These are phyloP conservation scores for Eristalis intricaria DNA, from an alignment of 2,888 invertebrate species.

Conservation along the genomic window DNA sequence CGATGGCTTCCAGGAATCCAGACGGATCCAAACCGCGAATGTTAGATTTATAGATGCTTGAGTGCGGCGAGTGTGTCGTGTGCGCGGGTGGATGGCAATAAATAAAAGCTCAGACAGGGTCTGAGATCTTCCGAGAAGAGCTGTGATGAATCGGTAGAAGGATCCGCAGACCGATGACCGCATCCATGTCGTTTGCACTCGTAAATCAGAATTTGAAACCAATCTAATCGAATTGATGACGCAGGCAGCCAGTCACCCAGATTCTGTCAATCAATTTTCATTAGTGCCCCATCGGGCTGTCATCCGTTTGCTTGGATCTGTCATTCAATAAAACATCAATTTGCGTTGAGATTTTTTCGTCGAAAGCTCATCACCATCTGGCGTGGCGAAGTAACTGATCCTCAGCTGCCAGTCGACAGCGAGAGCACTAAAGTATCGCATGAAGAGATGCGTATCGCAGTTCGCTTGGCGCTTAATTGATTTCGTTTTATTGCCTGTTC, in stretches of 20 bases:
- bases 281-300: neutral
- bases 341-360: slow-evolving; percentile 7
- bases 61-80: neutral
- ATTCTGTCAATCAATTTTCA: slow-evolving; percentile 23
- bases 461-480: slow-evolving; percentile 4
- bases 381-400: neutral
- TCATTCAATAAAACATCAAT: slow-evolving; percentile 18
- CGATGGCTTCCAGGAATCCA: neutral
- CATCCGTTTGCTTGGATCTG: neutral
- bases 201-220: neutral
- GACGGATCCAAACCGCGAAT: neutral
- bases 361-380: slow-evolving; percentile 24
- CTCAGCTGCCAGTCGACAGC: neutral
- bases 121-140: neutral
- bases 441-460: neutral
- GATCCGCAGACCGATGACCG: neutral
- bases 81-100: neutral
- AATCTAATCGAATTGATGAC: slow-evolving; percentile 19
- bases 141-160: neutral
- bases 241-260: neutral
- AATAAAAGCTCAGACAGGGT: neutral
- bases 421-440: slow-evolving; percentile 10
- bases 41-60: neutral
- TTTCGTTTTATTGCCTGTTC: neutral
- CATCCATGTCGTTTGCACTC: neutral